Conservation (phyloP, 2,888 invertebrate genomes). For the Melanchra persicariae region DNA sequence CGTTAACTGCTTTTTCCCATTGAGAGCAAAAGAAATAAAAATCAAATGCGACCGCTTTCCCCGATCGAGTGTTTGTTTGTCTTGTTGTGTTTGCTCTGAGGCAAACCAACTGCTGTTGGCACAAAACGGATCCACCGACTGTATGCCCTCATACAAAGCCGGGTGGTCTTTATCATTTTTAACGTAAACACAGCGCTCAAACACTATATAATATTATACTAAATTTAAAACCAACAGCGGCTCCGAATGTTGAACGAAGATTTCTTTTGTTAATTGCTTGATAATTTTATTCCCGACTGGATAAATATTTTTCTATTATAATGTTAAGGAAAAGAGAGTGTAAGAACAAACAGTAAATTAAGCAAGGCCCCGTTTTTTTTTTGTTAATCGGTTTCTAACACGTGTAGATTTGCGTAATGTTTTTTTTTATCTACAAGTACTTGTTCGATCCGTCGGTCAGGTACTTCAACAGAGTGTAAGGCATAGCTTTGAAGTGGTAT, state of each 20-base stretch:
- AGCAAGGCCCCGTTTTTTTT: constrained; percentile 35
- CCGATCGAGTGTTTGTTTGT: constrained; percentile 84
- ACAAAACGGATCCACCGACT: constrained; percentile 77
- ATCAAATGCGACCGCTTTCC: constrained; percentile 83
- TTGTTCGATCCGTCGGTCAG: constrained; percentile 59
- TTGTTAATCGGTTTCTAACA: constrained; percentile 52
- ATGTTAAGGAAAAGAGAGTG: constrained; percentile 25
- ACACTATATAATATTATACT: constrained; percentile 86
- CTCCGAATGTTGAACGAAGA: constrained; percentile 61
- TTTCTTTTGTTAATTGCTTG: constrained; percentile 65
- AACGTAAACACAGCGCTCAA: constrained; percentile 85
- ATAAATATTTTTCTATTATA: constrained; percentile 48
- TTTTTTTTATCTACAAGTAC: constrained; percentile 52
- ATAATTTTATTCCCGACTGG: constrained; percentile 39
- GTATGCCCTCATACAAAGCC: constrained; percentile 78
- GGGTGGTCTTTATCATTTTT: constrained; percentile 90
- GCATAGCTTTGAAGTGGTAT: constrained; percentile 77
- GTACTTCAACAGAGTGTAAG: constrained; percentile 63
- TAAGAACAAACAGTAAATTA: constrained; percentile 24
- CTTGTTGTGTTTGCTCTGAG: constrained; percentile 86
- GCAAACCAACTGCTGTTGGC: constrained; percentile 86
- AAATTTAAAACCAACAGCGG: constrained; percentile 84
- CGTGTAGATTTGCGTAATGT: constrained; percentile 47
- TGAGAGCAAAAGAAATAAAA: constrained; percentile 68
- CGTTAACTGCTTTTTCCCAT: constrained; percentile 71